Base-by-base conservation (phyloP, 2,888 invertebrate genomes). In the Lasius fuliginosus region DNA sequence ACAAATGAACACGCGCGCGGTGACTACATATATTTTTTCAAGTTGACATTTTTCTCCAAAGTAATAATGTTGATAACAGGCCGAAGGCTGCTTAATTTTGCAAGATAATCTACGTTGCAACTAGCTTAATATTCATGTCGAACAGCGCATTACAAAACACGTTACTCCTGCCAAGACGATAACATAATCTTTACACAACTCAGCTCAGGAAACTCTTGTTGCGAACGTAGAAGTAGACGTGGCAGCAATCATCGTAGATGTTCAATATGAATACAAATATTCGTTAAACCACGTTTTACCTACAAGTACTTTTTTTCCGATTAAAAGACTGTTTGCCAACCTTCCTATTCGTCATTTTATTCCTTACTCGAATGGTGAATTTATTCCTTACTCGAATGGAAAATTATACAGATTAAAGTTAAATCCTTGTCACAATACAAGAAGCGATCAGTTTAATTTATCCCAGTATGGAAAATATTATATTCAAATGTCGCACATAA, bases 141-240 rank as follows among this genome's bases (percentile, higher is more conserved):
- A 85, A 83, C 82, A 76, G 75, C 73, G 85, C 60, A 88, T 92
- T 92, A 90, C 91, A 92, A 92, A 92, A 92, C 87, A 86, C 86
- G 81, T 92, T 92, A 90, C 86, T 85, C 85, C 75, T 84, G 86
- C 85, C 87, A 84, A 85, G 85, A 84, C 87, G 91, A 91, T 91
- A 92, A 92, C 91, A 91, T 89, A 92, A 92, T 92, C 91, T 92
- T 87, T 88, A 89, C 86, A 87, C 89, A 89, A 91, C 86, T 33
- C 69, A 33, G 73, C 69, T 82, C 81, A 85, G 88, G 84, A 89
- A 88, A 87, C 69, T 84, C 84, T 84, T 56, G 68, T 90, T 69
- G 73, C 77, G 83, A 56, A 15, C 67, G 77, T 81, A 82, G 85
- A 88, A 67, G 23, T 75, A 74, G 30, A 68, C 53, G 81, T n/a